Base-by-base conservation (phyloP, 2,113 vertebrate species). In the Macroglossus sobrinus region DNA sequence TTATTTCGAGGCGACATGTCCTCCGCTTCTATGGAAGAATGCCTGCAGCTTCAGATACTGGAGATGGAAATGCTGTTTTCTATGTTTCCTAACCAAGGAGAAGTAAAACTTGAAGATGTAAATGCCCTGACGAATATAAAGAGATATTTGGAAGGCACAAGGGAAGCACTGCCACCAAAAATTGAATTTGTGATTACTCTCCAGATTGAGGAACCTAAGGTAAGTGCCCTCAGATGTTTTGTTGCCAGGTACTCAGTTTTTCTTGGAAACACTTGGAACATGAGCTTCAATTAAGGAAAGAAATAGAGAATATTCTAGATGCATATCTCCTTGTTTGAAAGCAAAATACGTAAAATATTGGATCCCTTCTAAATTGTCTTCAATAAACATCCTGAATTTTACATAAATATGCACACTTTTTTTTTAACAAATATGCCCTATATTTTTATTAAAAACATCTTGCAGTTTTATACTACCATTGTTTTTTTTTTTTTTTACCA, bases 21-120 rank as follows among this genome's bases (percentile, higher is more conserved):
- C 5, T 97, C 98, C 3, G 66, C 63, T 68, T 64, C 97, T 0
- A 22, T 97, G 0, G 91, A 72, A 40, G 98, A 98, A 50, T 98
- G 98, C 82, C 97, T 99, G 72, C 97, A 98, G 97, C 98, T 99
- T 63, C 98, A 99, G 97, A 98, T 99, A 76, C 87, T 98, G 59
- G 98, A 99, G 74, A 84, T 99, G 94, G 98, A 99, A 97, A 98
- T 99, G 98, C 97, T 99, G 16, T 97, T 98, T 45, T 98, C 98
- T 0, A 99, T 99, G 98, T 99, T 99, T 93, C 98, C 99, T 80
- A 97, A 98, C 69, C 98, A 98, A 97, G 98, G 98, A 21, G 98
- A 99, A 93, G 28, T 99, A 35, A 97, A 57, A 3, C 79, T 99
- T 72, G 97, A 98, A 75, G 98, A 98, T 55, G 96, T 97, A 21